Conservation (phyloP, 2,888 invertebrate species). For the Thecocarcelia acutangulata region DNA sequence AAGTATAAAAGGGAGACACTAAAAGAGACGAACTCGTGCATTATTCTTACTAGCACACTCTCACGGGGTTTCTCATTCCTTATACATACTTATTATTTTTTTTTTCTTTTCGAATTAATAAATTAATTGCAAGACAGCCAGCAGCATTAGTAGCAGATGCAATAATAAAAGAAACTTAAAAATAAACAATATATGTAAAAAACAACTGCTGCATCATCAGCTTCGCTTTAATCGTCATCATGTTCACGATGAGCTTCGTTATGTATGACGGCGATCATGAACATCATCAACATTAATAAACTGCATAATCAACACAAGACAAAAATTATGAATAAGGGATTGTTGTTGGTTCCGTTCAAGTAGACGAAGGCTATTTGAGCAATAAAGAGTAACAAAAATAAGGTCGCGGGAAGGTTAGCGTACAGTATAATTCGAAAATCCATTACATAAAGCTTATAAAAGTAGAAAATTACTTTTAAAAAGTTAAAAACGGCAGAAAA, state of each 20-base stretch:
- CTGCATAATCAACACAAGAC: constrained; percentile 27
- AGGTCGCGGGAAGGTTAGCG: constrained; percentile 42
- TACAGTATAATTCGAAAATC: not conserved
- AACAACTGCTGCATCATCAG: constrained; percentile 55
- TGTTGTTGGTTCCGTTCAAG: constrained; percentile 14
- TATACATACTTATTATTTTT: constrained; percentile 5
- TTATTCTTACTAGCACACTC: constrained; percentile 43
- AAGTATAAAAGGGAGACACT: constrained; percentile 25
- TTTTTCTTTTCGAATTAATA: constrained; percentile 65
- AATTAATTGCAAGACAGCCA: constrained; percentile 66
- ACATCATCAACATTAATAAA: constrained; percentile 5
- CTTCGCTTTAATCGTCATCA: constrained; percentile 21
- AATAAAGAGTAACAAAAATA: constrained; percentile 46
- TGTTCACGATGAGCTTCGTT: constrained; percentile 12
- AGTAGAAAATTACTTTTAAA: too few species aligned
- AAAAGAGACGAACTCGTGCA: constrained; percentile 64
- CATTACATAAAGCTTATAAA: too few species aligned
- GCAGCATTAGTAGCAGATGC: constrained; percentile 25
- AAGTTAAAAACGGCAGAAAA: too few species aligned
- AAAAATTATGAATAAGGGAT: constrained; percentile 44
- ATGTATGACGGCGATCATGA: constrained; percentile 37
- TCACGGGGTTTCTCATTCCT: constrained; percentile 1
- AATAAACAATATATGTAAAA: constrained; percentile 18
- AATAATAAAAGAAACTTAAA: constrained; percentile 39
- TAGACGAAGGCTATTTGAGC: constrained; percentile 34